A percentile compares a stretch with the other conserved stretches of the same genome.
These are phyloP conservation scores for Xiphophorus maculatus DNA, from an alignment of 2,113 vertebrate genomes.

Conservation along the genomic window DNA sequence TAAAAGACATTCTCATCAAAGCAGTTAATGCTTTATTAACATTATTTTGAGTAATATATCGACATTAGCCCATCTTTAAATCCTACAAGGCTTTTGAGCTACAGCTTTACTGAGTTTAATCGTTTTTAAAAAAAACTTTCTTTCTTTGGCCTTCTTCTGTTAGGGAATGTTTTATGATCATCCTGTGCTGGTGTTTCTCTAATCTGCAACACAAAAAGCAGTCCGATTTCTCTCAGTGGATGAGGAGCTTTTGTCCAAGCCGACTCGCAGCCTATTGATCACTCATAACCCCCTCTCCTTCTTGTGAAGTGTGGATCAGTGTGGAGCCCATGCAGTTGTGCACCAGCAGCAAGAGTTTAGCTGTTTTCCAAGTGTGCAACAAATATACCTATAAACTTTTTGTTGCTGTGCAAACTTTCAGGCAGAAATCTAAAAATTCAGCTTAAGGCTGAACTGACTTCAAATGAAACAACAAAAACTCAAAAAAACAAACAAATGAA, in stretches of 20 bases:
- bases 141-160: constrained; percentile 8
- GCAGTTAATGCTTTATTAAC: background rate
- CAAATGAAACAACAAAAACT: background rate
- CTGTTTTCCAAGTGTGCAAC: constrained; percentile 46
- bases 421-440: constrained; percentile 25
- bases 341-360: constrained; percentile 45
- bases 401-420: background rate
- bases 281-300: constrained; percentile 21
- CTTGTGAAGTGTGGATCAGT: constrained; percentile 54
- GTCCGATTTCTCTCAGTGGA: constrained; percentile 43
- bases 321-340: constrained; percentile 61
- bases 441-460: constrained; percentile 6
- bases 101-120: background rate
- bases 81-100: background rate
- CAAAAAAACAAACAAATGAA: background rate
- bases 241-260: constrained; percentile 66
- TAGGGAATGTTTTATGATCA: constrained; percentile 24
- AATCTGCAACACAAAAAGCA: constrained; percentile 64
- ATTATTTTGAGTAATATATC: background rate
- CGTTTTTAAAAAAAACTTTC: background rate
- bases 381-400: constrained; percentile 37
- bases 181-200: constrained; percentile 38
- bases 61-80: background rate
- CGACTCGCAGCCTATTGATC: constrained; percentile 69
- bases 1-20: background rate